These are phyloP conservation scores for Platycheirus albimanus DNA, from an alignment of 2,888 invertebrate species.

Conservation along the genomic window DNA sequence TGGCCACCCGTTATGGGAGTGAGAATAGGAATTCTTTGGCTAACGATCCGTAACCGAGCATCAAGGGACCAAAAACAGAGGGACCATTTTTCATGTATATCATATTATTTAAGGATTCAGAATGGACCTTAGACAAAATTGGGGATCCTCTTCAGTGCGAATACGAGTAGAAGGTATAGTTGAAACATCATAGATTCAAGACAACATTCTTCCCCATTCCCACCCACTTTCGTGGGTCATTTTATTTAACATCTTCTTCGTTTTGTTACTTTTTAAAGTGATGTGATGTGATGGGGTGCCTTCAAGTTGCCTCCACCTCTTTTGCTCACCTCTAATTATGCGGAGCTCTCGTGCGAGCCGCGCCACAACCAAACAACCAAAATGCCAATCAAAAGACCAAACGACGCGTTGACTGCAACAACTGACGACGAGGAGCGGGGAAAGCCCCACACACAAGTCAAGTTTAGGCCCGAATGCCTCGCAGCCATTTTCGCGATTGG, in stretches of 20 bases:
- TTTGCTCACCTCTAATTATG: slow-evolving; percentile 65
- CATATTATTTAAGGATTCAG: slow-evolving; percentile 57
- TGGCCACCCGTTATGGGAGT: slow-evolving; percentile 73
- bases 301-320: slow-evolving; percentile 65
- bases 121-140: background rate
- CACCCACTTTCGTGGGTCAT: slow-evolving; percentile 55
- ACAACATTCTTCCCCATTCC: background rate
- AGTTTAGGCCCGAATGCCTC: slow-evolving; percentile 60
- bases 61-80: slow-evolving; percentile 15
- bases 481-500: slow-evolving; percentile 73
- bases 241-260: slow-evolving; percentile 64
- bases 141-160: background rate
- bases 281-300: slow-evolving; percentile 47
- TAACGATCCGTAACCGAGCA: slow-evolving; percentile 67
- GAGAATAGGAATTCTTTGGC: slow-evolving; percentile 45
- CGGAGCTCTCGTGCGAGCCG: slow-evolving; percentile 25
- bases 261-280: no score
- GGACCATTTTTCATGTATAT: slow-evolving; percentile 65
- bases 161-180: background rate
- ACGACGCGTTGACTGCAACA: slow-evolving; percentile 69
- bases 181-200: background rate
- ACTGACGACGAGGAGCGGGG: slow-evolving; percentile 45
- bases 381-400: slow-evolving; percentile 70
- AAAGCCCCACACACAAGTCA: slow-evolving; percentile 48
- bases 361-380: slow-evolving; percentile 11